Evolutionary conservation across 2,888 invertebrate species (phyloP).

Genomic region (Emesis furor): DNA sequence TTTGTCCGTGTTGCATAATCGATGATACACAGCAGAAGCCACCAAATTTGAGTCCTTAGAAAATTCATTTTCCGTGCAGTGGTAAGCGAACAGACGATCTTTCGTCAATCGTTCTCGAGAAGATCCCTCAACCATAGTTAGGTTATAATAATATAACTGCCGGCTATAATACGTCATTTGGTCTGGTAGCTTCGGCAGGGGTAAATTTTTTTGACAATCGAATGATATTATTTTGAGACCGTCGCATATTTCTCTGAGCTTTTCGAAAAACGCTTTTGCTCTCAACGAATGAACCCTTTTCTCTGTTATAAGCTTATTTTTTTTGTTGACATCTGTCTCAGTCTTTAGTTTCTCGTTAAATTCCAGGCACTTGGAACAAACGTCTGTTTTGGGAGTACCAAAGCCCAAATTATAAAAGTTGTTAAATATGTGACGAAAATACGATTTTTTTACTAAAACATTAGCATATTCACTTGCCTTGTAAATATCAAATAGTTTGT

Average conservation of each 20-base stretch:
- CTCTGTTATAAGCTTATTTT: conserved; percentile 51
- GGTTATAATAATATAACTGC: conserved; percentile 37
- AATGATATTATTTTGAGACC: conserved; percentile 39
- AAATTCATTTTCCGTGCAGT: conserved; percentile 71
- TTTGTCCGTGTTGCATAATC: conserved; percentile 63
- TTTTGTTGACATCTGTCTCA: conserved; percentile 60
- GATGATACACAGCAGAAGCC: conserved; percentile 55
- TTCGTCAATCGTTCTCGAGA: conserved; percentile 57
- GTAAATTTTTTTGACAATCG: conserved; percentile 46
- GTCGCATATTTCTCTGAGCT: conserved; percentile 14
- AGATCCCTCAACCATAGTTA: conserved; percentile 28
- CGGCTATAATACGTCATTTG: conserved; percentile 37
- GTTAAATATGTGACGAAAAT: conserved; percentile 71
- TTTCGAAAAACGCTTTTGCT: conserved; percentile 46
- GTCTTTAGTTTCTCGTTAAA: conserved; percentile 62
- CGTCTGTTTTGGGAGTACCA: conserved; percentile 65
- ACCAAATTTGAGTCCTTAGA: conserved; percentile 67
- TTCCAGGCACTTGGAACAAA: conserved; percentile 66
- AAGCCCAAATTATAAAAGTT: conserved; percentile 68
- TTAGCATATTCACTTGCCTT: conserved; percentile 42
- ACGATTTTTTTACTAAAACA: conserved; percentile 52
- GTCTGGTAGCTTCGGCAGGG: conserved; percentile 48
- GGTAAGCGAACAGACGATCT: conserved; percentile 73
- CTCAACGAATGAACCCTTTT: conserved; percentile 58
- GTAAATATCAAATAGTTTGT: conserved; percentile 65